These are phyloP conservation scores for Pachypanchax playfairii DNA, from an alignment of 2,113 vertebrate species.

Conservation along the genomic window DNA sequence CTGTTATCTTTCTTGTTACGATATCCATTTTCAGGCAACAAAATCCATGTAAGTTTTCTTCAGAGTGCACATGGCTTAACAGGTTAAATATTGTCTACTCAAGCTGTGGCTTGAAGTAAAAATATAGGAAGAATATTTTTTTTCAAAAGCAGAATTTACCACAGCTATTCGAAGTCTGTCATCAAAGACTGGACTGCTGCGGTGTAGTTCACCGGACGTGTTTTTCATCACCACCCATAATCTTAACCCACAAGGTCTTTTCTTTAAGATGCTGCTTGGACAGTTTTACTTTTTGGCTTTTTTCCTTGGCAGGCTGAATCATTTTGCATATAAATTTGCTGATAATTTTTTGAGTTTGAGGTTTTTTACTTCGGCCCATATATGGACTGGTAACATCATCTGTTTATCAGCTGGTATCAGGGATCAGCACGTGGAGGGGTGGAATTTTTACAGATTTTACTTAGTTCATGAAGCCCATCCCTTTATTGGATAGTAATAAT, in stretches of 20 bases:
- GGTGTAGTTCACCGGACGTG: constrained; percentile 40
- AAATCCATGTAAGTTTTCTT: constrained; percentile 14
- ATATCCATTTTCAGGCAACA: constrained; percentile 6
- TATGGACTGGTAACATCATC: background rate
- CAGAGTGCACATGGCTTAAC: constrained; percentile 10
- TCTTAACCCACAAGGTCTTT: constrained; percentile 45
- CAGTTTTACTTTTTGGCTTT: constrained; percentile 42
- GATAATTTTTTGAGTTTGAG: constrained; percentile 25
- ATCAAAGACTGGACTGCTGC: constrained; percentile 42
- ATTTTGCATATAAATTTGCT: constrained; percentile 19
- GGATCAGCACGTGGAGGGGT: background rate
- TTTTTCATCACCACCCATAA: constrained; percentile 57
- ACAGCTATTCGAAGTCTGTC: constrained; percentile 51
- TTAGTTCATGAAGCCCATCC: constrained; percentile 3
- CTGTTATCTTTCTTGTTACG: background rate
- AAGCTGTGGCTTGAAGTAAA: constrained; percentile 44
- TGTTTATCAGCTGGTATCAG: background rate
- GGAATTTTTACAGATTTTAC: background rate
- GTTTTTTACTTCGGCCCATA: background rate
- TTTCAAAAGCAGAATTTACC: constrained; percentile 32
- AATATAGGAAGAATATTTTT: constrained; percentile 26
- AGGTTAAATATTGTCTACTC: constrained; percentile 47
- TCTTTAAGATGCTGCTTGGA: constrained; percentile 33
- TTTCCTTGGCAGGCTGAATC: constrained; percentile 39
- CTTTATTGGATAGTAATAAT: background rate